Base-by-base conservation (phyloP, 2,113 vertebrate genomes). In the Nipponia nippon region DNA sequence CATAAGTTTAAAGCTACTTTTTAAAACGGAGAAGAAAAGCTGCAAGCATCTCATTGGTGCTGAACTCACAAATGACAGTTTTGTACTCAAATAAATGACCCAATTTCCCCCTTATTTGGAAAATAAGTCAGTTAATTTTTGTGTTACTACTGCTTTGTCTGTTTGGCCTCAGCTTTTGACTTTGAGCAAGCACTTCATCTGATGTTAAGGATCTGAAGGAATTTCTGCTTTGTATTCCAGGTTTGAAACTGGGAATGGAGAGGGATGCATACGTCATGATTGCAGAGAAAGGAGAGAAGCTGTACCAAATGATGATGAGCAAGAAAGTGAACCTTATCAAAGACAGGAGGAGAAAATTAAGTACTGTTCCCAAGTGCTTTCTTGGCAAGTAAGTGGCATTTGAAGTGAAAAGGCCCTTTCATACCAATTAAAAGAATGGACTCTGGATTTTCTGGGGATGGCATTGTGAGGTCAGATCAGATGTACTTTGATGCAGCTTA, bases 261-360 rank as follows among this genome's bases (percentile, higher is more conserved):
- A 98, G 99, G 19, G 99, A 99, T 2, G 99, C 99, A 3, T 99
- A 99, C 0, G 99, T 99, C 94, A 99, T 99, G 99, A 99, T 99
- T 16, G 98, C 99, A 0, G 99, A 99, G 98, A 99, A 99, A 93
- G 99, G 99, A 20, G 99, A 99, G 97, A 99, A 99, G 96, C 98
- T 99, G 20, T 99, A 99, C 97, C 99, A 99, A 98, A 99, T 99
- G 99, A 99, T 99, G 99, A 99, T 99, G 99, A 99, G 96, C 98
- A 99, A 99, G 97, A 99, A 98, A 97, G 98, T 99, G 53, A 99
- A 99, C 95, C 98, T 99, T 89, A 99, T 99, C 94, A 99, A 99
- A 97, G 99, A 99, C 72, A 98, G 99, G n/a, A 98, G 99, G 90
- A 98, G 99, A 95, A 99, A 99, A 98, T 98, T 99, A 95, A 99